Evolutionary conservation across 2,113 vertebrate species (phyloP).

Genomic region (Nibea coibor): DNA sequence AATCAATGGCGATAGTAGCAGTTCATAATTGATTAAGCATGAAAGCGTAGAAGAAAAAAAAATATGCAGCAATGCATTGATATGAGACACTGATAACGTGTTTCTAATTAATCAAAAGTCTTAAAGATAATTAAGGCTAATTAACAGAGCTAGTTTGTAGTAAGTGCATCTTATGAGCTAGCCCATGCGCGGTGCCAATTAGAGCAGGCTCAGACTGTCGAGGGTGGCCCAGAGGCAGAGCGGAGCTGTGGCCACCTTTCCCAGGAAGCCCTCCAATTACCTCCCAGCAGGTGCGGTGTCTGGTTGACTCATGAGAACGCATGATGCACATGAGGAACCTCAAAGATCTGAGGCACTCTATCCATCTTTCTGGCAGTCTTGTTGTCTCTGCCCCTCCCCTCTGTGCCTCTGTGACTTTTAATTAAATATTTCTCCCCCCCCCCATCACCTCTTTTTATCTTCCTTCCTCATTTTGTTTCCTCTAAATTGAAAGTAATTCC

Average conservation of each 20-base stretch:
- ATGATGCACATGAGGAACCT: conserved; percentile 60
- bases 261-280: conserved; percentile 79
- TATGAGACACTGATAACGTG: neutral
- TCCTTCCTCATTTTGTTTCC: conserved; percentile 34
- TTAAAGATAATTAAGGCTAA: conserved; percentile 47
- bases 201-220: conserved; percentile 63
- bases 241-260: conserved; percentile 65
- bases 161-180: conserved; percentile 38
- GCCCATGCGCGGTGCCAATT: conserved; percentile 64
- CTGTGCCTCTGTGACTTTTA: conserved; percentile 29
- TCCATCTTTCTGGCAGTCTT: conserved; percentile 41
- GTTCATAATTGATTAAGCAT: neutral
- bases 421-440: conserved; percentile 34
- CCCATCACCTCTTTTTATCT: conserved; percentile 36
- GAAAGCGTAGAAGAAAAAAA: neutral
- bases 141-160: conserved; percentile 27
- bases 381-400: neutral
- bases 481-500: conserved; percentile 54
- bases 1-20: conserved; percentile 18
- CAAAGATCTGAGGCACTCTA: conserved; percentile 36
- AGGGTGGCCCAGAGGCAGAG: conserved; percentile 68
- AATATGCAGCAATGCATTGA: neutral
- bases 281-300: conserved; percentile 70
- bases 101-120: conserved; percentile 36
- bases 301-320: conserved; percentile 65